Base-by-base conservation (phyloP, 2,113 vertebrate genomes). In the Dendropsophus ebraccatus region DNA sequence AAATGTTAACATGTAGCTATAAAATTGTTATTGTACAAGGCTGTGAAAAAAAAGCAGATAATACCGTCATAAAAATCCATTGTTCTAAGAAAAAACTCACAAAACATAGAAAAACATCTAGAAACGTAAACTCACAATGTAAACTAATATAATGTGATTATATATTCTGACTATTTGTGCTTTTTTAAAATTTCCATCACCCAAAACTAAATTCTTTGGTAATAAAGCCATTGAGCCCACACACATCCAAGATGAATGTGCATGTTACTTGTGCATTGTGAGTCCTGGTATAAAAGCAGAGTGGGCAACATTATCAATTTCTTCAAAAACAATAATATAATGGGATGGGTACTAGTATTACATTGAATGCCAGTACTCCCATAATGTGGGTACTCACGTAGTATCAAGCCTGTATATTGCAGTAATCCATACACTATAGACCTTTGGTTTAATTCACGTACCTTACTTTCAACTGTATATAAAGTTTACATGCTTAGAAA, bases 61-160 rank as follows among this genome's bases (percentile, higher is more conserved):
- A 80, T 58, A 58, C 52, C 12, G 21, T 79, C 21, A 79, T 79
- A 65, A 81, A 80, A 81, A 81, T 47, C 37, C 32, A 81, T 81
- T 13, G 35, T 62, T 81, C 19, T 14, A 81, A 81, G 19, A 41
- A 41, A 41, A 41, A 58, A 60, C 32, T 56, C 35, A 62, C 23
- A 81, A 62, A 80, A 80, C 5, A 80, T 80, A 80, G 19, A 83
- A 78, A 83, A 83, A 83, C 5, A 35, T 70, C 19, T 70, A 70
- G 67, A 41, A 8, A 56, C 35, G 32, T 45, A 83, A 83, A 84
- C 52, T 41, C 9, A 41, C 41, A 83, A 58, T 83, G 70, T 83
- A 83, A 76, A 84, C 56, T 76, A 77, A 74, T 13, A 83, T 74
- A 74, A 84, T 35, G 49, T 65, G 25, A 50, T 30, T 49, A 76